Evolutionary conservation across 2,113 vertebrate genomes (phyloP).

Genomic region (Chloropsis cyanopogon): DNA sequence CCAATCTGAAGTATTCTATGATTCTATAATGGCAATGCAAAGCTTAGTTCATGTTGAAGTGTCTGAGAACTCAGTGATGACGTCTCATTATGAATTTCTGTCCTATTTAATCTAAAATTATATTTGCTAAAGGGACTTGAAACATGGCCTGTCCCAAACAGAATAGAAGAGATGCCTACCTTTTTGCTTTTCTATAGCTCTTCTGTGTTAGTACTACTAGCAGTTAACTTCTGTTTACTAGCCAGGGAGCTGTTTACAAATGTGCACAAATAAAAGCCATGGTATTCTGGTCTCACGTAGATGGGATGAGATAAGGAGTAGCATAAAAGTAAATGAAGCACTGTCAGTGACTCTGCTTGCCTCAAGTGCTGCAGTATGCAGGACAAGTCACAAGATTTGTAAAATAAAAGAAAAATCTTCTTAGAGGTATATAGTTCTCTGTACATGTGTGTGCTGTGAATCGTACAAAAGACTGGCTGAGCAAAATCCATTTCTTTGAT

Average conservation of each 20-base stretch:
- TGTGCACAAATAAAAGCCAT: neutral
- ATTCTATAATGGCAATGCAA: neutral
- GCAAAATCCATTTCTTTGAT: neutral
- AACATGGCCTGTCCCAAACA: neutral
- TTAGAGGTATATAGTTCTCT: neutral
- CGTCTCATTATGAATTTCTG: neutral
- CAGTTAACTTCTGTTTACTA: neutral
- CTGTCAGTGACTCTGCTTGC: neutral
- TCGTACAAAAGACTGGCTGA: neutral
- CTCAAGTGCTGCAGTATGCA: fast-evolving
- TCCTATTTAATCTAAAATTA: neutral
- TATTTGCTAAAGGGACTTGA: neutral
- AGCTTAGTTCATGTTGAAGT: neutral
- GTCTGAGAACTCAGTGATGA: neutral
- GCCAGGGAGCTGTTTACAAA: neutral
- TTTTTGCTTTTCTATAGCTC: neutral
- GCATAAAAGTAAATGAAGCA: neutral
- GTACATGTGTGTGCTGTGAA: neutral
- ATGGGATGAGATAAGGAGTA: neutral
- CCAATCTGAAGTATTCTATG: neutral
- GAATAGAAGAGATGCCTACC: neutral
- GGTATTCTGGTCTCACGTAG: neutral
- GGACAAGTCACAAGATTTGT: neutral
- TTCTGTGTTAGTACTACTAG: neutral
- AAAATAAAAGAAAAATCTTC: neutral